Percentiles rank a stretch among this genome's conserved stretches.
phyloP scores from a whole-genome alignment of 2,888 invertebrate species.

The Tenthredo notha region DNA sequence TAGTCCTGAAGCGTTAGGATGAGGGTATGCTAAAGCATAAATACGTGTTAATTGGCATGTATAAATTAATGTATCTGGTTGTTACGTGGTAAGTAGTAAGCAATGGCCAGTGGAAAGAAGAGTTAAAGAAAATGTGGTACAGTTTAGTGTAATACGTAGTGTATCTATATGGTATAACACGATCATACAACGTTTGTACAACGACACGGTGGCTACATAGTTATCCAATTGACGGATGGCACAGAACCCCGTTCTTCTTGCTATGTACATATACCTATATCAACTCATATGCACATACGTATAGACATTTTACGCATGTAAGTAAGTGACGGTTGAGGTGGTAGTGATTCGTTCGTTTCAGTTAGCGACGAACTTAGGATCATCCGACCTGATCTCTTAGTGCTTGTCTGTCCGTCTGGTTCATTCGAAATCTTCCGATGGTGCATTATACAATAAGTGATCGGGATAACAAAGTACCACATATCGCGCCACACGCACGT shows the following conservation, averaged over 20 bases:
- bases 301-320: conserved; percentile 1
- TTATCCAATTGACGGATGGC: conserved; percentile 73
- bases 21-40: not conserved
- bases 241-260: conserved; percentile 71
- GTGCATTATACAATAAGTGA: not conserved
- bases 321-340: conserved; percentile 49
- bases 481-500: not conserved
- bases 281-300: conserved; percentile 19
- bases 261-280: conserved; percentile 20
- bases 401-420: conserved; percentile 39
- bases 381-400: conserved; percentile 51
- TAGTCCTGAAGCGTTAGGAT: not conserved
- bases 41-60: not conserved
- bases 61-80: not conserved
- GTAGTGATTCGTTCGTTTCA: conserved; percentile 51
- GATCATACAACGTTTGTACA: conserved; percentile 40
- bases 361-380: conserved; percentile 50
- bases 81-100: not conserved
- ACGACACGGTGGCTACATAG: conserved; percentile 60
- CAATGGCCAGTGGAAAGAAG: not conserved
- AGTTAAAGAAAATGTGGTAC: conserved; percentile 1
- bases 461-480: not conserved
- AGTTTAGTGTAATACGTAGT: conserved; percentile 39
- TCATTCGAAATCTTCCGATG: conserved; percentile 29
- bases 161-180: not conserved